Conservation (phyloP, 2,797 vertebrate species). For the Pachyuromys duprasi region DNA sequence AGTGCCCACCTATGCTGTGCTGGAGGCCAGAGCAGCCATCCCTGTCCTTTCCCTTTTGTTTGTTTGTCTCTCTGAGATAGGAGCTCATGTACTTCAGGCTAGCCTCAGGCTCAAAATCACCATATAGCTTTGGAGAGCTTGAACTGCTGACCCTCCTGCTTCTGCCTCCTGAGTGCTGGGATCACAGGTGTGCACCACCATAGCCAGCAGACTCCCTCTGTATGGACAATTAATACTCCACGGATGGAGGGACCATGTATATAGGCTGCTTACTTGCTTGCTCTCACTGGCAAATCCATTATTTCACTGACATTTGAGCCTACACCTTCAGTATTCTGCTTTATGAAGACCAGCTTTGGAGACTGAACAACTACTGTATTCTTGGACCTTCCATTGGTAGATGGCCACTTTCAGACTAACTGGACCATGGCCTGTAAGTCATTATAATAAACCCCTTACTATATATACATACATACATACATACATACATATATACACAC, state of each 20-base stretch:
- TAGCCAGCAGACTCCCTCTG: not conserved
- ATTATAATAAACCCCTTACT: not conserved
- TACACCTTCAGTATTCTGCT: not conserved
- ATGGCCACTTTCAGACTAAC: not conserved
- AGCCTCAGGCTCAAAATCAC: not conserved
- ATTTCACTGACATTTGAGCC: not conserved
- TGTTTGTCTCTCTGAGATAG: not conserved
- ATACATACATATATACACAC: too few relatives aligned
- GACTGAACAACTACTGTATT: not conserved
- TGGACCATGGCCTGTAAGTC: not conserved
- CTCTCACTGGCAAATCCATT: not conserved
- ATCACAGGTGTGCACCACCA: not conserved
- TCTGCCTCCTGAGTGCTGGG: not conserved
- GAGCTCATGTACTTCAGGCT: not conserved
- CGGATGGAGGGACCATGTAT: not conserved
- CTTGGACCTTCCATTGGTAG: not conserved
- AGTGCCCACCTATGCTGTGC: not conserved
- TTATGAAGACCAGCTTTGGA: not conserved
- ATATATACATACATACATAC: too few relatives aligned
- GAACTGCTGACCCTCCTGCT: not conserved
- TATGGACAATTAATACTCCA: rapidly evolving
- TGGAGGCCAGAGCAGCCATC: not conserved
- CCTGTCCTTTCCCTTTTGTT: not conserved
- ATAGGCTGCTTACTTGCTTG: not conserved
- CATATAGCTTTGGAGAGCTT: not conserved